These are phyloP conservation scores for Coluber constrictor DNA, from an alignment of 2,797 vertebrate genomes.

Conservation along the genomic window DNA sequence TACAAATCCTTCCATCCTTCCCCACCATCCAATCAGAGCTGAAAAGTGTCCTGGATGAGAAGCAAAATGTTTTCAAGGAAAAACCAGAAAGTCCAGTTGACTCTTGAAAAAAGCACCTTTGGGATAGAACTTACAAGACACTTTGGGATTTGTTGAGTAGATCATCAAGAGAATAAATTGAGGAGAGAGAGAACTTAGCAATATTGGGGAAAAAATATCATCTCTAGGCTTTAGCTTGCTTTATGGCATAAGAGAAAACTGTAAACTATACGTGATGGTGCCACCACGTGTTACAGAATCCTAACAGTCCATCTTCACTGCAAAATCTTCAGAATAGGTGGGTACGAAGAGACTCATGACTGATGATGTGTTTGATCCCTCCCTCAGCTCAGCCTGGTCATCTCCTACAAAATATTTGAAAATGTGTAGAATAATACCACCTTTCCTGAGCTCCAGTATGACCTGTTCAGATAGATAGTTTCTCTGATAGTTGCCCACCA, in stretches of 20 bases:
- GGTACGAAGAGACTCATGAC: background rate
- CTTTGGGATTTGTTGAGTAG: background rate
- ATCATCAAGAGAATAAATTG: background rate
- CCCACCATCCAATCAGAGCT: no score
- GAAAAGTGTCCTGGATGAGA: no score
- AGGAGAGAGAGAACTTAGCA: background rate
- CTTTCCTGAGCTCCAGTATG: background rate
- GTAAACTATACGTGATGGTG: background rate
- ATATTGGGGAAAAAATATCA: background rate
- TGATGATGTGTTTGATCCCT: no score
- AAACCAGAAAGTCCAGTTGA: no score
- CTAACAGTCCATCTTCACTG: background rate
- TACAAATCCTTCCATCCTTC: no score
- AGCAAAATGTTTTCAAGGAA: no score
- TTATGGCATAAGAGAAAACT: background rate
- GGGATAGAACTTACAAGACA: background rate
- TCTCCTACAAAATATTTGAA: background rate
- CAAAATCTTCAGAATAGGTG: background rate
- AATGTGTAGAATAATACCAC: background rate
- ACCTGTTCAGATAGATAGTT: background rate
- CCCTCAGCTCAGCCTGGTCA: background rate
- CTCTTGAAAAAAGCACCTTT: no score
- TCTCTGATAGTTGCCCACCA: background rate
- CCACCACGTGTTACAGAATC: background rate
- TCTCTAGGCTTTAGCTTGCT: background rate